Evolutionary conservation across 2,888 invertebrate genomes (phyloP), one percentile per base, ranked within the genome.

Genomic region (Pterostichus madidus): DNA sequence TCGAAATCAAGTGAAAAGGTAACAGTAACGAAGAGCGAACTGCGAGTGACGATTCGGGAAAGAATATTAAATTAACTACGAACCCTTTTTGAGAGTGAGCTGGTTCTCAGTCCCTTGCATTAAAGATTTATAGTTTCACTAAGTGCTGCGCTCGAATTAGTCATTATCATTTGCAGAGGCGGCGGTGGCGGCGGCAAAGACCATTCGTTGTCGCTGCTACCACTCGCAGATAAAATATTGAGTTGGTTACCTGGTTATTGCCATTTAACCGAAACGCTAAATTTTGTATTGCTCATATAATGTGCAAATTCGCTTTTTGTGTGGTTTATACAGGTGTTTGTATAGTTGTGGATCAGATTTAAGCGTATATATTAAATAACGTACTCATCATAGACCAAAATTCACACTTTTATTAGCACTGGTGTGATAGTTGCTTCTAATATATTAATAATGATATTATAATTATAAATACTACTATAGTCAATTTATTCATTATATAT

Each of bases 121-220:
- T 59, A 59, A 59, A 5, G 59, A 59, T 59, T 59, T 59, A 59
- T 59, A 59, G 59, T 59, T 59, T 59, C 11, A 15, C 31, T 59
- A 59, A 59, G 59, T 59, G 59, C 59, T 15, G 10, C 59, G 59
- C 6, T 32, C n/a, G 32, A 32, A 64, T 64, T 64, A 64, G n/a
- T 64, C 35, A 35, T 64, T 32, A 64, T 64, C 64, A 64, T 64
- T 31, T 64, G 10, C 56, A 0, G 56, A 5, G n/a, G 49, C 11
- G 49, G n/a, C 0, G 49, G 49, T 11, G 49, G 49, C 49, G n/a
- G 49, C 13, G 11, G n/a, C n/a, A n/a, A 5, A 17, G 8, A 24
- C 17, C 24, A 56, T 56, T 56, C 17, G 56, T 56, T 17, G 56
- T 10, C 8, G 56, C 17, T 17, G 17, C 17, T 8, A 10, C 56